Evolutionary conservation across 2,113 vertebrate species (phyloP).

Genomic region (Canis aureus): DNA sequence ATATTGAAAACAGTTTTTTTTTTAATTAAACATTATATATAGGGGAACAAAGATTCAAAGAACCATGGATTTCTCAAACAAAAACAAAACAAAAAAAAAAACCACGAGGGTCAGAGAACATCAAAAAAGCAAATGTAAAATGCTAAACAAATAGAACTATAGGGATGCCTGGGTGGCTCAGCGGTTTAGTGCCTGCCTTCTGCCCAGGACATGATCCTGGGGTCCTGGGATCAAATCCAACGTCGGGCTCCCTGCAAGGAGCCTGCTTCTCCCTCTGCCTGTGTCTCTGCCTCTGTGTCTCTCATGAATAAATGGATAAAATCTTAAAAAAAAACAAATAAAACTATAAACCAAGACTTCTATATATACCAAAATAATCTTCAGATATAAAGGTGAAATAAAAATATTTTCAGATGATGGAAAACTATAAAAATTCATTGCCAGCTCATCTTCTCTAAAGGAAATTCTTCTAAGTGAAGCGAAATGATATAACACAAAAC

Average conservation of each 20-base stretch:
- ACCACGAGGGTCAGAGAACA: not conserved
- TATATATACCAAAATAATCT: slow-evolving; percentile 27
- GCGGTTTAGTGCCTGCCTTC: too few relatives aligned
- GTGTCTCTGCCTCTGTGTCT: too few relatives aligned
- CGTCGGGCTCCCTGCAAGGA: too few relatives aligned
- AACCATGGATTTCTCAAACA: not conserved
- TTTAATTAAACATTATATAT: not conserved
- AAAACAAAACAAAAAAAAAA: not conserved
- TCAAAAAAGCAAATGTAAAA: slow-evolving; percentile 41
- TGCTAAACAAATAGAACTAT: slow-evolving; percentile 19
- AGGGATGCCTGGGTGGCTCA: too few relatives aligned
- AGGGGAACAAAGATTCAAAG: not conserved
- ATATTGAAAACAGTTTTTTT: not conserved
- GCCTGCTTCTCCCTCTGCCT: too few relatives aligned
- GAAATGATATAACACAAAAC: not conserved
- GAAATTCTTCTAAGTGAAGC: slow-evolving; percentile 22
- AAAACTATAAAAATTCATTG: slow-evolving; percentile 38
- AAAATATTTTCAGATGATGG: slow-evolving; percentile 43
- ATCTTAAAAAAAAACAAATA: not conserved
- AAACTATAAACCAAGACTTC: slow-evolving; percentile 2
- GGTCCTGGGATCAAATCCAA: too few relatives aligned
- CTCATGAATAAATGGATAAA: too few relatives aligned
- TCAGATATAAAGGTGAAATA: slow-evolving; percentile 25
- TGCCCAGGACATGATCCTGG: too few relatives aligned
- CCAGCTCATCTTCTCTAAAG: not conserved